A percentile compares a stretch with the other conserved stretches of the same genome.
Conservation (phyloP, 1,140 invertebrate species). For the Drosophila ercepeae region DNA sequence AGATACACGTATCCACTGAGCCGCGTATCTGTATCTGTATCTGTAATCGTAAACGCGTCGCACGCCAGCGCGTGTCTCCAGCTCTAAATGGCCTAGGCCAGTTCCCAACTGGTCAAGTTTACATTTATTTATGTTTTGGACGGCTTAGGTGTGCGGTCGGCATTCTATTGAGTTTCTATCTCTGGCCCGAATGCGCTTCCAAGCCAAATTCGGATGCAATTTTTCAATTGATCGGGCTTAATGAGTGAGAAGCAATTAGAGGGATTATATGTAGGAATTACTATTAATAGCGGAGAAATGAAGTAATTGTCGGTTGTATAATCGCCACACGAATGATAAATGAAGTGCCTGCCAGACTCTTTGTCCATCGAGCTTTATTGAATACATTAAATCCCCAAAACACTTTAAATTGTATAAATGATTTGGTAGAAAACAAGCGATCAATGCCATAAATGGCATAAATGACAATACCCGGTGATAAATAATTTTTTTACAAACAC, state of each 20-base stretch:
- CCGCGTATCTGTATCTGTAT: slow-evolving; percentile 48
- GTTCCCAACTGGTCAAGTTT: slow-evolving; percentile 44
- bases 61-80: slow-evolving; percentile 59
- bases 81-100: slow-evolving; percentile 38
- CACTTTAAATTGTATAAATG: background rate
- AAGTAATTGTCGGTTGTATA: slow-evolving; percentile 42
- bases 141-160: slow-evolving; percentile 25
- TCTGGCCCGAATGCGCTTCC: slow-evolving; percentile 20
- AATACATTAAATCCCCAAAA: background rate
- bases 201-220: slow-evolving; percentile 65
- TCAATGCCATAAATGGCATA: background rate
- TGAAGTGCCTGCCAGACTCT: background rate
- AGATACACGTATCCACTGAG: slow-evolving; percentile 45
- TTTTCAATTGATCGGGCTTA: slow-evolving; percentile 66
- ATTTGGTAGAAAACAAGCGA: background rate
- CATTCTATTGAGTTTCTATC: slow-evolving; percentile 37
- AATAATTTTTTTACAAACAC: slow-evolving; percentile 38
- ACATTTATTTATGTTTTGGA: slow-evolving; percentile 26
- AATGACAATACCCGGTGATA: slow-evolving; percentile 6
- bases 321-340: slow-evolving; percentile 20
- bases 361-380: background rate
- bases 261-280: slow-evolving; percentile 6
- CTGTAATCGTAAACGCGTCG: slow-evolving; percentile 46
- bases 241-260: slow-evolving; percentile 53
- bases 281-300: slow-evolving; percentile 41